Evolutionary conservation across 2,888 invertebrate species (phyloP).

Genomic region (Bedellia somnulentella): DNA sequence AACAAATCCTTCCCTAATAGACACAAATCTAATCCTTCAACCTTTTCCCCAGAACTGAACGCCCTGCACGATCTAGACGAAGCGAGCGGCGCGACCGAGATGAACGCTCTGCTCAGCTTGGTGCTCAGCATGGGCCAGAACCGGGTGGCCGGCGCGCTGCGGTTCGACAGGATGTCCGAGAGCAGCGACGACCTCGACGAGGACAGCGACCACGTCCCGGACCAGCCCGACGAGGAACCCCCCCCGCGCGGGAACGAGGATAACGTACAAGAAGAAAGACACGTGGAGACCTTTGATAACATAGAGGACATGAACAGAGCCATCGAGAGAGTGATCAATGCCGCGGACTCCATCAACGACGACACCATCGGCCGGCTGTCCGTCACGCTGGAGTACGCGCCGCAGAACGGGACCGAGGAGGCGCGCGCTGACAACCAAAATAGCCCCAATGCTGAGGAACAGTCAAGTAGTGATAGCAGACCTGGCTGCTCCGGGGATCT

Average conservation of each 20-base stretch:
- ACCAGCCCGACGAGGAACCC: neutral
- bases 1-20: no score
- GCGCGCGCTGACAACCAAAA: neutral
- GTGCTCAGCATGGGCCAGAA: constrained; percentile 48
- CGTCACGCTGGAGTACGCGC: constrained; percentile 3
- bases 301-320: constrained; percentile 4
- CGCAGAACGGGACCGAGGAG: neutral
- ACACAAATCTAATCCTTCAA: no score
- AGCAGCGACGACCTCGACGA: constrained; percentile 16
- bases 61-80: constrained; percentile 34
- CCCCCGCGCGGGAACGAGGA: neutral
- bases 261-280: neutral
- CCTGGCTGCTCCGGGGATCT: no score
- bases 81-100: constrained; percentile 40
- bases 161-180: constrained; percentile 24
- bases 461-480: no score
- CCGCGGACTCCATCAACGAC: constrained; percentile 15
- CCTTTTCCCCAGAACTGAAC: no score
- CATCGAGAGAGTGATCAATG: constrained; percentile 19
- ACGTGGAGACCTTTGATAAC: constrained; percentile 2
- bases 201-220: constrained; percentile 9
- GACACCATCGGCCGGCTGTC: constrained; percentile 6
- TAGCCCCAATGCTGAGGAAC: no score
- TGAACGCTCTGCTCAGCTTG: constrained; percentile 48
- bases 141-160: constrained; percentile 38